Conservation (phyloP, 2,113 vertebrate species). For the Lethenteron reissneri region DNA sequence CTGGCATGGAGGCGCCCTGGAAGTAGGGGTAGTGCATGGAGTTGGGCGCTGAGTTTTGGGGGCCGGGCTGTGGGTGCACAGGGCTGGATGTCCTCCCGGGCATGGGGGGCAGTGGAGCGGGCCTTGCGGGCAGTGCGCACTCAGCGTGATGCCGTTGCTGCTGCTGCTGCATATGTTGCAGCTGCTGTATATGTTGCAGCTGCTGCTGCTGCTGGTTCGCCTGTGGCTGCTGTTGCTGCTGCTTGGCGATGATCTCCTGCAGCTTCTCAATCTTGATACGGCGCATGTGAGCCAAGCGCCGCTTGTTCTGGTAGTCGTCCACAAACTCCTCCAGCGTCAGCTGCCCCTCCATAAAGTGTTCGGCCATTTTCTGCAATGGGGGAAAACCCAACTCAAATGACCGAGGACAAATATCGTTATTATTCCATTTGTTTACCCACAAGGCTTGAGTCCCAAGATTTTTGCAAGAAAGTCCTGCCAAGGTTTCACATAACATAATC, state of each 20-base stretch:
- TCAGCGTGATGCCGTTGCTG: background rate
- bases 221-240: slow-evolving; percentile 15
- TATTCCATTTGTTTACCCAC: no score
- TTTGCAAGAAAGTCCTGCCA: no score
- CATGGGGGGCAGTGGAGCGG: slow-evolving; percentile 10
- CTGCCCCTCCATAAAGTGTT: slow-evolving; percentile 56
- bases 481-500: no score
- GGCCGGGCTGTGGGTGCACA: slow-evolving; percentile 23
- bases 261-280: slow-evolving; percentile 63
- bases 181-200: slow-evolving; percentile 11
- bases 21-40: accelerated
- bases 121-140: background rate
- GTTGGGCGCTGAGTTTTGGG: slow-evolving; percentile 19
- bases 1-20: background rate
- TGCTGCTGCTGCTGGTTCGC: slow-evolving; percentile 13
- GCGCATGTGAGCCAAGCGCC: slow-evolving; percentile 46
- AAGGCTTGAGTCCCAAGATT: no score
- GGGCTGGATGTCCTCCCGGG: slow-evolving; percentile 16
- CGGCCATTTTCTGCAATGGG: slow-evolving; percentile 38
- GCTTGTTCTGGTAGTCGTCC: slow-evolving; percentile 39
- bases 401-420: no score
- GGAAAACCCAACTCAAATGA: accelerated
- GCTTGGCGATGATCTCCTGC: slow-evolving; percentile 37
- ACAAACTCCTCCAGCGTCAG: slow-evolving; percentile 51
- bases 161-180: background rate